Base-by-base conservation (phyloP, 2,888 invertebrate genomes). In the Sinhomidia bicolor region DNA sequence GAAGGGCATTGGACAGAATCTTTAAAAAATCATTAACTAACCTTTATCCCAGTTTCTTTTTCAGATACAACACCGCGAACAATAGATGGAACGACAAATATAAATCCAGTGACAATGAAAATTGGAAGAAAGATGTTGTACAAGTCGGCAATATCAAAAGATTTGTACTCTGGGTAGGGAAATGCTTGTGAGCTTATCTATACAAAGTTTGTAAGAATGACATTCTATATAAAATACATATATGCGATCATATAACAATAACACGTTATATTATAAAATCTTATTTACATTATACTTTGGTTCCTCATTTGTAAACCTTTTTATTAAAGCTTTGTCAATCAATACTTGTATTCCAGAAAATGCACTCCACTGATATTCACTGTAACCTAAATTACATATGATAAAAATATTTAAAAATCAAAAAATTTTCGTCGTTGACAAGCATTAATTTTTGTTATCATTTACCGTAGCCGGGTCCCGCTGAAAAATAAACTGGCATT, bases 21-120 rank as follows among this genome's bases (percentile, higher is more conserved):
- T 29, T 20, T 0, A 79, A 79, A 20, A 26, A 51, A 14, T 51
- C 4, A 2, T 36, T 47, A 36, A 36, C 62, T 12, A 20, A 95
- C 95, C 93, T 95, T 95, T 29, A 95, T 94, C 60, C 95, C 95
- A 85, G 95, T 94, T 91, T 94, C 94, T 92, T 95, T 95, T 92
- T 96, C 95, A 92, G 95, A 95, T 0, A 95, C 95, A 71, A 95
- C 79, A 17, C 95, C 94, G 90, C 95, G 94, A 60, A 95, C 91
- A 74, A 95, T 94, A n/a, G 91, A 94, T 14, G 95, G 94, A 92
- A 95, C 95, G 1, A 94, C 93, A 76, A 95, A 94, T 36, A 95
- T 88, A 90, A 94, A 95, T 91, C 94, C 94, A 90, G 94, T 93
- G 10, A 94, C 90, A 1, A 94, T 93, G 9, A 94, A 92, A 32